Percentiles rank a stretch among this genome's conserved stretches.
These are phyloP conservation scores for Rhynchonycteris naso DNA, from an alignment of 2,797 vertebrate genomes.

Conservation along the genomic window DNA sequence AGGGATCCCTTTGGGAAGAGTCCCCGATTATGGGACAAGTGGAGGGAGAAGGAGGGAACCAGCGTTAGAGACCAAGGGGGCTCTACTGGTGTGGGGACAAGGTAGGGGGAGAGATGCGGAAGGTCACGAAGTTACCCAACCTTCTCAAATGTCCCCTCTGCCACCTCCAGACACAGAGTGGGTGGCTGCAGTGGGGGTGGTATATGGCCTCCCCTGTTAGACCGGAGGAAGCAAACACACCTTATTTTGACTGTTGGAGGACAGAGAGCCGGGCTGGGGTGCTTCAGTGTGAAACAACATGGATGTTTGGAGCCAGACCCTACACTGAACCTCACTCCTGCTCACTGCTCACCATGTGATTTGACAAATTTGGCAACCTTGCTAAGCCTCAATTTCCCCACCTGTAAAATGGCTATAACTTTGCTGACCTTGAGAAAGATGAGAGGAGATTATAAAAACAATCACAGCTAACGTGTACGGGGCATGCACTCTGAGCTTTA, in stretches of 20 bases:
- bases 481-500: background rate
- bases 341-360: background rate
- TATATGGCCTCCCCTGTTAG: background rate
- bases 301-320: background rate
- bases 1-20: slow-evolving; percentile 4
- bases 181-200: fast-evolving
- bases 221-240: background rate
- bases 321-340: background rate
- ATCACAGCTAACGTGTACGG: background rate
- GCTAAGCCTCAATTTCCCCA: background rate
- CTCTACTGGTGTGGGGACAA: background rate
- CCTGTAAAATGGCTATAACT: background rate
- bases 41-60: background rate
- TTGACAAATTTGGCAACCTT: background rate
- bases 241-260: background rate
- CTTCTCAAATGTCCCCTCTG: background rate
- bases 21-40: background rate
- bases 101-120: background rate
- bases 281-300: background rate
- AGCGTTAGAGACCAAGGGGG: background rate
- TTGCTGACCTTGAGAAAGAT: background rate
- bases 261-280: background rate
- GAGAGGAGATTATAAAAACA: background rate
- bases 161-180: background rate
- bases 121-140: background rate